phyloP scores from a whole-genome alignment of 2,888 invertebrate genomes.

The Archips xylosteana region DNA sequence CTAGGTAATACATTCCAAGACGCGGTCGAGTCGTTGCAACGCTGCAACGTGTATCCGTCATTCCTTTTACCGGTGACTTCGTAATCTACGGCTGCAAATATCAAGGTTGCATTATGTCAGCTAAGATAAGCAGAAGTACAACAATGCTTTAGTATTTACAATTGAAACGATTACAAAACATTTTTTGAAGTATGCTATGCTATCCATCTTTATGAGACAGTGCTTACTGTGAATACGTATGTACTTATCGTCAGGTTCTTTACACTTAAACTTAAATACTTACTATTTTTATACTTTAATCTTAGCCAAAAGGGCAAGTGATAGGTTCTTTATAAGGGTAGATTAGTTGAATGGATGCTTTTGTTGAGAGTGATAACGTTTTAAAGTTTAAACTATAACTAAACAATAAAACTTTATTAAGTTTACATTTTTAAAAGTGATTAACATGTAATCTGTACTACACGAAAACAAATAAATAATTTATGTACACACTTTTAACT shows the following conservation, averaged over 20 bases:
- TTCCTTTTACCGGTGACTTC: slow-evolving; percentile 63
- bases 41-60: slow-evolving; percentile 55
- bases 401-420: background rate
- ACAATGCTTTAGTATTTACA: slow-evolving; percentile 8
- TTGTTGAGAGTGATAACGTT: background rate
- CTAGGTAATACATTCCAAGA: slow-evolving; percentile 32
- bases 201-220: background rate
- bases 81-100: slow-evolving; percentile 57
- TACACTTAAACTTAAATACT: too few relatives aligned
- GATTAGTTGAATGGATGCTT: too few relatives aligned
- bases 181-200: background rate
- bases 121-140: slow-evolving; percentile 38
- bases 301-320: too few relatives aligned
- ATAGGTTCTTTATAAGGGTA: background rate
- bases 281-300: too few relatives aligned
- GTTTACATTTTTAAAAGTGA: background rate
- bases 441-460: background rate
- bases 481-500: background rate
- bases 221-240: background rate
- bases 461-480: slow-evolving; percentile 1
- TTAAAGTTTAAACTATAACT: background rate
- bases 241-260: background rate
- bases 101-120: slow-evolving; percentile 56
- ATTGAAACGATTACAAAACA: background rate
- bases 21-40: slow-evolving; percentile 42